Evolutionary conservation across 1,140 invertebrate genomes (phyloP), one percentile per base, ranked within the genome.

Genomic region (Drosophila melanica): DNA sequence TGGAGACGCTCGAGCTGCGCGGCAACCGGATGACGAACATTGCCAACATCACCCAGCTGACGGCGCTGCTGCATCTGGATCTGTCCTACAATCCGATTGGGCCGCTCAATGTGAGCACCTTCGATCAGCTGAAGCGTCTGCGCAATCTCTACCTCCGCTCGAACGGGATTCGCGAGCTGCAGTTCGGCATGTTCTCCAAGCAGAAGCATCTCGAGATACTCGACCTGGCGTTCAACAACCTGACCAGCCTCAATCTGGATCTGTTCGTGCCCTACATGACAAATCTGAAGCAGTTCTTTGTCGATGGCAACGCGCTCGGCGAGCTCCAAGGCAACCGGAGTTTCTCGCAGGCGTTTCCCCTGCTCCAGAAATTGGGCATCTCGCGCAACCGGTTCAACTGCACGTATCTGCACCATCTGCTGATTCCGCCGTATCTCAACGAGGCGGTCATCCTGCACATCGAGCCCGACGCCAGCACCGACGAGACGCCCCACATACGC

Each of bases 151-250:
- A 84, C 47, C 53, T 92, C 6, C 65, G 85, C 5, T 63, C 66
- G 1, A 90, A 64, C n/a, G 82, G 89, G 2, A 68, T 92, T 6
- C 66, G 41, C 0, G 55, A 78, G 16, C 65, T 92, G 0, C 78
- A 79, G 3, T 92, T 90, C 12, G 91, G 91, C 27, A 92, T 92
- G 81, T 90, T 92, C 68, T 90, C 91, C 9, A 90, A 92, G 42
- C 82, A 89, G 23, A 79, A 67, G 16, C 74, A 73, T 39, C 54
- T 92, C 6, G 90, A 92, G 53, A 75, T 67, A n/a, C 72, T 92
- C 4, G 90, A 92, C 20, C 48, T 92, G 37, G 85, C 91, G 0
- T 92, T 85, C 44, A 92, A 92, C 63, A 92, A 92, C 53, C 51
- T 92, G 27, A 90, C 75, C 35, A 60, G 47, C 18, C 75, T 92